phyloP scores from a whole-genome alignment of 2,797 vertebrate genomes.

The Macrochelys suwanniensis region DNA sequence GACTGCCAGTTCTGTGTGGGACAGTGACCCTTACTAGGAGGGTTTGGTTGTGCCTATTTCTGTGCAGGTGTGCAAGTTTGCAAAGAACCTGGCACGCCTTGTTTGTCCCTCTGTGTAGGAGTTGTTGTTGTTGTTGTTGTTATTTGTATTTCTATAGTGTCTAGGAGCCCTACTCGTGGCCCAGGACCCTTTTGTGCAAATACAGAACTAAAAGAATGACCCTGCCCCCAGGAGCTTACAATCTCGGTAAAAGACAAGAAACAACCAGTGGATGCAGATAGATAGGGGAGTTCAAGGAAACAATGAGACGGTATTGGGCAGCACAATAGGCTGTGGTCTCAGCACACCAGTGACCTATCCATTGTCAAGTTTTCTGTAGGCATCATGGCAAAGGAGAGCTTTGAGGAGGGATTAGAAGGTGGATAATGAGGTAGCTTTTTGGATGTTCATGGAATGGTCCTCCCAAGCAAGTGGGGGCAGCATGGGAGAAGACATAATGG shows the following conservation, averaged over 20 bases:
- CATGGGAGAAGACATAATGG: not conserved
- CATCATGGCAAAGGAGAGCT: not conserved
- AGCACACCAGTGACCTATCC: not conserved
- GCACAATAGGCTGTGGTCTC: not conserved
- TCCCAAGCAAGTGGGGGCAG: not conserved
- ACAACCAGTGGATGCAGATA: not conserved
- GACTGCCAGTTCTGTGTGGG: not conserved
- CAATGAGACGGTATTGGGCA: not conserved
- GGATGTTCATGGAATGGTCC: not conserved
- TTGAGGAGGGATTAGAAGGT: not conserved
- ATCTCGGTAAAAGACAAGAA: not conserved
- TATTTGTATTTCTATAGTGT: not conserved
- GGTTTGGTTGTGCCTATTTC: not conserved
- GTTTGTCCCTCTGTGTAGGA: not conserved
- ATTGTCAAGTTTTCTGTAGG: not conserved
- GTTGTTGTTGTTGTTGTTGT: not conserved
- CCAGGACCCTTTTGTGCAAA: not conserved
- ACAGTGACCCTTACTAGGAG: not conserved
- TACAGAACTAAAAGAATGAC: not conserved
- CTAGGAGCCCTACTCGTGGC: not conserved
- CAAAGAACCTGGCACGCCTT: not conserved
- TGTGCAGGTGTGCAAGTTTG: not conserved
- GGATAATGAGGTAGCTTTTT: not conserved
- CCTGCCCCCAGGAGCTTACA: not conserved
- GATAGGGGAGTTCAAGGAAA: not conserved